Conservation (phyloP, 2,888 invertebrate species). For the Rambutsinella grinnellia region DNA sequence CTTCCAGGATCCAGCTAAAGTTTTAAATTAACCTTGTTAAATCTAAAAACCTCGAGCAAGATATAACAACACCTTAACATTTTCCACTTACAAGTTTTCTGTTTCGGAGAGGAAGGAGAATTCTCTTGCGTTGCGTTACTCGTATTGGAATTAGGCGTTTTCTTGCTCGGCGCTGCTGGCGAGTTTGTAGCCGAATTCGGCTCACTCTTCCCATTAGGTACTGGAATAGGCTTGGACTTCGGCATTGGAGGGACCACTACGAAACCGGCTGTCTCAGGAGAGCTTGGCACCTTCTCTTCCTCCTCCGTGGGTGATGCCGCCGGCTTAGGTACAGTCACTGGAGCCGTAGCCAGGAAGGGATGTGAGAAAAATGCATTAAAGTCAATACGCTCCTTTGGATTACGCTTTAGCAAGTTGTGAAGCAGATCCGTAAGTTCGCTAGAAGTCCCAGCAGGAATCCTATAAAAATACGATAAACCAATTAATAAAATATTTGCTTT, state of each 20-base stretch:
- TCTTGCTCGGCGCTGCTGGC: conserved; percentile 57
- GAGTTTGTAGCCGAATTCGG: conserved; percentile 64
- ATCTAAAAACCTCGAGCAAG: no score
- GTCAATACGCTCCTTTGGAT: conserved; percentile 94
- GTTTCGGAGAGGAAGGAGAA: conserved; percentile 52
- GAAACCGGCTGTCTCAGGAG: conserved; percentile 66
- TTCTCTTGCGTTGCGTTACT: conserved; percentile 43
- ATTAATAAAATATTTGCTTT: neutral
- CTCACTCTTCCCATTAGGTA: conserved; percentile 65
- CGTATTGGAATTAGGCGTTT: conserved; percentile 32
- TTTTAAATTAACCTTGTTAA: conserved; percentile 1
- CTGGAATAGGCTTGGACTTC: conserved; percentile 66
- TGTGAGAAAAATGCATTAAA: conserved; percentile 97
- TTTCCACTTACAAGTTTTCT: conserved; percentile 49
- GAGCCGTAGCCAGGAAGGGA: conserved; percentile 75
- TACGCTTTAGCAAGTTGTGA: conserved; percentile 85
- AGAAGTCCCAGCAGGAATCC: conserved; percentile 95
- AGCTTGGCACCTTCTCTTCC: conserved; percentile 63
- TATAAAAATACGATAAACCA: no score
- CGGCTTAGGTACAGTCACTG: conserved; percentile 63
- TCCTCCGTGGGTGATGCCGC: conserved; percentile 59
- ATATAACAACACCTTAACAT: no score
- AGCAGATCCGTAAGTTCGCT: conserved; percentile 89
- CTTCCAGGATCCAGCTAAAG: conserved; percentile 68
- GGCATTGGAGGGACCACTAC: conserved; percentile 66